These are phyloP conservation scores for Cepaea nemoralis DNA, from an alignment of 1,140 invertebrate genomes.

Conservation along the genomic window DNA sequence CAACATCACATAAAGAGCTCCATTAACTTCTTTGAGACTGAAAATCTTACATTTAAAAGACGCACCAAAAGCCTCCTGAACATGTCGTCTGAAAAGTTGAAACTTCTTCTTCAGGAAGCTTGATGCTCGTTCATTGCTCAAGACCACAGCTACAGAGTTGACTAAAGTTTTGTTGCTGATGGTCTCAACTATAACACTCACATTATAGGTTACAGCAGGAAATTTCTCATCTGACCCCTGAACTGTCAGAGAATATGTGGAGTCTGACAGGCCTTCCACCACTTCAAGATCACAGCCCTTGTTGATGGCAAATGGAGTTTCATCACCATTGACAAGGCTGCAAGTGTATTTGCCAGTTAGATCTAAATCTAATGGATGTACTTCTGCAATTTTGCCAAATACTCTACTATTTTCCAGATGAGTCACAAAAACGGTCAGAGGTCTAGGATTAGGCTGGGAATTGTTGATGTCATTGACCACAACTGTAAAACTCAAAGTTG, in stretches of 20 bases:
- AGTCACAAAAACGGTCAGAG: constrained; percentile 84
- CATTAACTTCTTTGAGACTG: constrained; percentile 38
- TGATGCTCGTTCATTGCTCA: constrained; percentile 81
- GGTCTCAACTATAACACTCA: constrained; percentile 84
- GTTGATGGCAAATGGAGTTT: constrained; percentile 79
- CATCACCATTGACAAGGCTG: constrained; percentile 69
- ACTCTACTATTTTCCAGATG: constrained; percentile 71
- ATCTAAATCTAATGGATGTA: constrained; percentile 92
- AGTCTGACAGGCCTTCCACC: constrained; percentile 55
- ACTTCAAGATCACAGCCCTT: constrained; percentile 83
- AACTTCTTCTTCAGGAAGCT: constrained; percentile 83
- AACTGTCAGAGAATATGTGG: constrained; percentile 79
- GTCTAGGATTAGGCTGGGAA: constrained; percentile 86
- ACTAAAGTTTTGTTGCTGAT: constrained; percentile 86
- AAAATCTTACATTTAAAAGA: constrained; percentile 41
- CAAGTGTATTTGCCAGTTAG: constrained; percentile 89
- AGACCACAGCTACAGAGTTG: constrained; percentile 83
- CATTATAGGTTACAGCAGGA: constrained; percentile 84
- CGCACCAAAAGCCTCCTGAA: constrained; percentile 36
- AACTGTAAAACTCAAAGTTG: constrained; percentile 85
- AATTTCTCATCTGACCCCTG: constrained; percentile 91
- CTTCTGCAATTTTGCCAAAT: constrained; percentile 86
- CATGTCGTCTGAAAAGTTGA: constrained; percentile 78
- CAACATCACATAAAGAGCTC: constrained; percentile 43
- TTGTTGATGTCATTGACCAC: constrained; percentile 91